Base-by-base conservation (phyloP, 2,888 invertebrate genomes). In the Patella depressa region DNA sequence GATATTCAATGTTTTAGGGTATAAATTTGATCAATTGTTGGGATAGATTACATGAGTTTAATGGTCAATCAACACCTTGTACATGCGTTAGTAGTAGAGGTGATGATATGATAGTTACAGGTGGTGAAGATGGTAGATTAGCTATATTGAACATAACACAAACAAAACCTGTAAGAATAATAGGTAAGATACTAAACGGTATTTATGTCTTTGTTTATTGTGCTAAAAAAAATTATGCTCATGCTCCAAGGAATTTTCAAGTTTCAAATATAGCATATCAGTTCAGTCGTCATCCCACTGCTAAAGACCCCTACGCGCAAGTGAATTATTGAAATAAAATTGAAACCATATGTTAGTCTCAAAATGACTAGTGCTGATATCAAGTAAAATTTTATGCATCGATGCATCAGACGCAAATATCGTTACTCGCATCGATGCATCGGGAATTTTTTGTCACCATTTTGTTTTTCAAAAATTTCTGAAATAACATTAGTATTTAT, bases 51-150 rank as follows among this genome's bases (percentile, higher is more conserved):
- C 96, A 97, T 89, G 93, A 93, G 82, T 95, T 94, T 83, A 76
- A 75, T 19, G 77, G 76, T 11, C 73, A 76, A n/a, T 53, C 79
- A 2, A 81, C 95, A 82, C 94, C 96, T 0, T 96, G 96, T 86
- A 96, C 96, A 5, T 94, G 94, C 7, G 90, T 97, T 74, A 94
- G 96, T 2, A 93, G 94, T 0, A 94, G 95, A 86, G 96, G 95
- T 83, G 95, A 95, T 80, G 96, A 96, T 84, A 93, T 96, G 82
- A 95, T 94, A 0, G 89, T 87, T 5, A 95, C 95, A 1, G 94
- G 96, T 2, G 97, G 97, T 1, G 97, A 97, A 92, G 97, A 97
- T 91, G 97, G 97, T 0, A 91, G 92, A 81, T 93, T 95, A 74
- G 93, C 93, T 91, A 90, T 94, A 59, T 89, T 95, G 55, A 94